These are phyloP conservation scores for Exephanes ischioxanthus DNA, from an alignment of 2,888 invertebrate genomes.

Conservation along the genomic window DNA sequence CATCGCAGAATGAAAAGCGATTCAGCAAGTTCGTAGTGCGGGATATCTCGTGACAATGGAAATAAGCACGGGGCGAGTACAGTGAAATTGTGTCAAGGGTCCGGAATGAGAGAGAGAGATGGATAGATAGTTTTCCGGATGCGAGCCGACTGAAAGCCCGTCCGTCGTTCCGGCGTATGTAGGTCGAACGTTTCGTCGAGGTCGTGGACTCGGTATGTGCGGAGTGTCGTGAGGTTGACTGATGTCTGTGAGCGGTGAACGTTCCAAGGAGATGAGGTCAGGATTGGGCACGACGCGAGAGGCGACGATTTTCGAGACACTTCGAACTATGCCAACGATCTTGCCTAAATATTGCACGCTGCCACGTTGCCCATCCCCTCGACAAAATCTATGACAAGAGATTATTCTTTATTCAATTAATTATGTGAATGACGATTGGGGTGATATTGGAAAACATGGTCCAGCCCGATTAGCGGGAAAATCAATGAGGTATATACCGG, in stretches of 20 bases:
- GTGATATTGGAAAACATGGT: too few species aligned
- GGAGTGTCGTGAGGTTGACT: slow-evolving; percentile 24
- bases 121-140: slow-evolving; percentile 63
- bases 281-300: slow-evolving; percentile 38
- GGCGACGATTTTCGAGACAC: not conserved
- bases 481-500: too few species aligned
- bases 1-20: slow-evolving; percentile 51
- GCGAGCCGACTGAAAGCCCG: slow-evolving; percentile 62
- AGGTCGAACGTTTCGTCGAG: slow-evolving; percentile 65
- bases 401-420: not conserved
- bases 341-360: not conserved
- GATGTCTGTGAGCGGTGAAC: slow-evolving; percentile 28
- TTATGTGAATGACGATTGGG: not conserved
- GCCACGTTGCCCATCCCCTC: not conserved
- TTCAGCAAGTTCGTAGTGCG: slow-evolving; percentile 44
- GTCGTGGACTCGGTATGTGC: slow-evolving; percentile 60
- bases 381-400: not conserved
- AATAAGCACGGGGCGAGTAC: slow-evolving; percentile 46
- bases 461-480: too few species aligned
- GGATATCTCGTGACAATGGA: slow-evolving; percentile 63
- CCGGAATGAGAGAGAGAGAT: slow-evolving; percentile 54
- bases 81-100: slow-evolving; percentile 67
- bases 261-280: slow-evolving; percentile 50
- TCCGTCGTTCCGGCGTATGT: slow-evolving; percentile 58
- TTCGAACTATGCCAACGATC: slow-evolving; percentile 28